Conservation (phyloP, 2,113 vertebrate genomes). For the Heteronetta atricapilla region DNA sequence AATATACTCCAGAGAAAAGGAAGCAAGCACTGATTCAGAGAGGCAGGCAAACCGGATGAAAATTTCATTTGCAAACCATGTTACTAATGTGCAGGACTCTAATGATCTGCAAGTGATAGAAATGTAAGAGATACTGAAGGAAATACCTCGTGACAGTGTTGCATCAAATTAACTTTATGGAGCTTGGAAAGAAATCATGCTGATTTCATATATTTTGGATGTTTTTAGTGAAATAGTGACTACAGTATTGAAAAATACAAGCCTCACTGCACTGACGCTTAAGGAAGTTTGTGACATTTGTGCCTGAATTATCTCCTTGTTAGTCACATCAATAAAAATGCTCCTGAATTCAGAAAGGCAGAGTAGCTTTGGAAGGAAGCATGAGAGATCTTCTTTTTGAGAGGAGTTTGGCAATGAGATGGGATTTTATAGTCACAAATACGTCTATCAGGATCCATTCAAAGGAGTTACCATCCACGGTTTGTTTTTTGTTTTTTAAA, state of each 20-base stretch:
- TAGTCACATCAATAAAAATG: not conserved
- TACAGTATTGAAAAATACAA: not conserved
- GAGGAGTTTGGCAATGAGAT: not conserved
- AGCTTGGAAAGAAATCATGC: not conserved
- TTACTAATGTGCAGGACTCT: slow-evolving; percentile 38
- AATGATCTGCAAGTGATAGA: slow-evolving; percentile 48
- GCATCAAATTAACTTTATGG: not conserved
- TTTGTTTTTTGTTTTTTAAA: not conserved
- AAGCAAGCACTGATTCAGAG: slow-evolving; percentile 31
- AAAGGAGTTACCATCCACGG: not conserved
- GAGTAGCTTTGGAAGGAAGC: not conserved
- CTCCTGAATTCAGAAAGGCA: not conserved
- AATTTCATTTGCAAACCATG: slow-evolving; percentile 54
- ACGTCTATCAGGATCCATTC: not conserved
- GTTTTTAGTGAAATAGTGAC: not conserved
- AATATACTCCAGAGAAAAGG: slow-evolving; percentile 37
- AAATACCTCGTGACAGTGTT: not conserved
- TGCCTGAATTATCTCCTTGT: not conserved
- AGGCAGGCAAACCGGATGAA: slow-evolving; percentile 18
- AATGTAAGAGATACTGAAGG: slow-evolving; percentile 9
- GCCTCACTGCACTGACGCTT: not conserved
- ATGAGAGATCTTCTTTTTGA: not conserved
- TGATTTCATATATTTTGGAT: not conserved
- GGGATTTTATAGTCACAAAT: not conserved
- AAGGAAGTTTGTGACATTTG: not conserved